Percentiles rank a stretch among this genome's conserved stretches.
These are phyloP conservation scores for Parnassius orleans DNA, from an alignment of 2,888 invertebrate genomes.

Conservation along the genomic window DNA sequence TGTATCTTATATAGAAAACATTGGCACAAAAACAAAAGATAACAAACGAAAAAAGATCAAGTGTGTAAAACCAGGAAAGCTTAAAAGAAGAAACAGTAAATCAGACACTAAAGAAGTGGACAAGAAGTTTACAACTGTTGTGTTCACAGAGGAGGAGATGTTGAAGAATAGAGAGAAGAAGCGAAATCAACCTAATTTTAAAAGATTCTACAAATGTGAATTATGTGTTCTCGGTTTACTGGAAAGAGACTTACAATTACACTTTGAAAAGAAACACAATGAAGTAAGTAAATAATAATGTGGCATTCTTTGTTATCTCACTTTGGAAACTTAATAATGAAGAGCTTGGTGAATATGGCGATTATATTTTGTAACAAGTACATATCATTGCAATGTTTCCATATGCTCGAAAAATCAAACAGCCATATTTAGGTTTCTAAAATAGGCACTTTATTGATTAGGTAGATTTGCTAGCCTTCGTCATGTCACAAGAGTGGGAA, in stretches of 20 bases:
- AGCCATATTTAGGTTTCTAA: no score
- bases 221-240: conserved; percentile 58
- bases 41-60: neutral
- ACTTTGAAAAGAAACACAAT: conserved; percentile 48
- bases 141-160: conserved; percentile 53
- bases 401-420: no score
- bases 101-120: conserved; percentile 18
- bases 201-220: conserved; percentile 59
- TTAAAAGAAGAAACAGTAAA: neutral
- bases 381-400: no score
- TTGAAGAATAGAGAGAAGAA: conserved; percentile 49
- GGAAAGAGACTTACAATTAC: conserved; percentile 44
- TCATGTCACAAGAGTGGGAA: no score
- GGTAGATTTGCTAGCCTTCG: no score
- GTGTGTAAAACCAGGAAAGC: neutral
- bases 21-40: neutral
- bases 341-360: no score
- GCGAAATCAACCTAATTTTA: conserved; percentile 54
- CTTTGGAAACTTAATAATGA: no score
- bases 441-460: no score
- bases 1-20: neutral
- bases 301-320: neutral
- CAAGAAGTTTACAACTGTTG: conserved; percentile 44
- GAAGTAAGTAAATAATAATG: conserved; percentile 37
- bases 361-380: no score